Evolutionary conservation across 2,113 vertebrate species (phyloP).

Genomic region (Stigmatopora nigra): DNA sequence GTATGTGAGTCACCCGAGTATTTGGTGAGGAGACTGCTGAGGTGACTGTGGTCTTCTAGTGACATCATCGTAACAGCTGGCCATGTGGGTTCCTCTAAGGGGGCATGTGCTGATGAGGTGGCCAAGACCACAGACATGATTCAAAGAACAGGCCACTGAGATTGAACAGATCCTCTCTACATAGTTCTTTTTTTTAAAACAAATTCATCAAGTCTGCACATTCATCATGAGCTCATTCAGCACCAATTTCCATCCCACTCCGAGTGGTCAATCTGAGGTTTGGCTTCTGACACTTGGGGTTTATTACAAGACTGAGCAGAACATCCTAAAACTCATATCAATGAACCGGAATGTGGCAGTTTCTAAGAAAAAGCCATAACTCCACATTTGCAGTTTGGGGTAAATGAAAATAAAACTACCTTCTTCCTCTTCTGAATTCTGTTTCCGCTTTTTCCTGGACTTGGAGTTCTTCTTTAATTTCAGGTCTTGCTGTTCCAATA

Average conservation of each 20-base stretch:
- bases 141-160: constrained; percentile 48
- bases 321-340: constrained; percentile 15
- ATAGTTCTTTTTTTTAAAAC: constrained; percentile 29
- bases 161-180: constrained; percentile 19
- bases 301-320: constrained; percentile 15
- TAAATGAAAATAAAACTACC: constrained; percentile 36
- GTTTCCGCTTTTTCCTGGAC: constrained; percentile 87
- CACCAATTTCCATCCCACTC: constrained; percentile 47
- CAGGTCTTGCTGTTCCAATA: constrained; percentile 79
- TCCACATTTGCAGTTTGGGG: not conserved
- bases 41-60: constrained; percentile 27
- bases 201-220: constrained; percentile 37
- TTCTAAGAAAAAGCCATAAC: not conserved
- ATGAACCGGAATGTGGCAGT: not conserved
- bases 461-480: constrained; percentile 88
- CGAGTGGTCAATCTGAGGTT: constrained; percentile 30
- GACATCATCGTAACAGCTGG: constrained; percentile 40
- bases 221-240: constrained; percentile 12
- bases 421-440: constrained; percentile 79
- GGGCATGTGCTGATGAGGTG: constrained; percentile 39
- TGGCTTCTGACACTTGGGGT: constrained; percentile 16
- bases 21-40: constrained; percentile 33
- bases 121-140: constrained; percentile 25
- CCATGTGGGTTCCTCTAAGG: constrained; percentile 40
- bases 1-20: constrained; percentile 40